These are phyloP conservation scores for Aethina tumida DNA, from an alignment of 1,140 invertebrate genomes.

Conservation along the genomic window DNA sequence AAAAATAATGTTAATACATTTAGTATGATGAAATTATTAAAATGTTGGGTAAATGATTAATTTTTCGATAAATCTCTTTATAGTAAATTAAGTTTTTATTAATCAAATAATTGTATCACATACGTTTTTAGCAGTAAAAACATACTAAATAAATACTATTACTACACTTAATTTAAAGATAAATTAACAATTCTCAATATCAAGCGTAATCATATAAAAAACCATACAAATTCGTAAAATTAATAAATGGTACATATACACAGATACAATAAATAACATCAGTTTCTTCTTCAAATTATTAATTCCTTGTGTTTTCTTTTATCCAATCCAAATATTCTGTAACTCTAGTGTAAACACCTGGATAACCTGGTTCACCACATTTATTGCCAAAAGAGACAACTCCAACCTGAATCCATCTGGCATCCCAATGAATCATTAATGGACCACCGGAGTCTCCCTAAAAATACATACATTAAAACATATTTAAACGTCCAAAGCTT, in stretches of 20 bases:
- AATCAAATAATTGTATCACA: not conserved
- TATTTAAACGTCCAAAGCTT: conserved; percentile 5
- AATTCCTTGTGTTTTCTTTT: conserved; percentile 36
- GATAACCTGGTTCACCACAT: conserved; percentile 78
- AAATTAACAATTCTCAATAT: conserved; percentile 4
- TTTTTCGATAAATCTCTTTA: too few relatives aligned
- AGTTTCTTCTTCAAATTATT: not conserved
- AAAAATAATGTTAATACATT: too few relatives aligned
- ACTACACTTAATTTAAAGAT: conserved; percentile 1
- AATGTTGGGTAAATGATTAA: too few relatives aligned
- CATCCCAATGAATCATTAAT: conserved; percentile 65
- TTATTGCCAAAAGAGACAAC: conserved; percentile 88
- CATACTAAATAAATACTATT: not conserved
- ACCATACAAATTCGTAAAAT: conserved; percentile 8
- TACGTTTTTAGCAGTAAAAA: not conserved
- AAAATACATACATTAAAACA: conserved; percentile 21
- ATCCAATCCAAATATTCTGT: conserved; percentile 54
- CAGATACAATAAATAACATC: conserved; percentile 9
- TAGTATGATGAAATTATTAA: too few relatives aligned
- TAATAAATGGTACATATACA: conserved; percentile 11
- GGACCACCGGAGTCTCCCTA: conserved; percentile 73
- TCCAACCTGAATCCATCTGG: conserved; percentile 76
- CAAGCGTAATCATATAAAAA: conserved; percentile 4
- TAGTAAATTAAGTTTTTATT: too few relatives aligned
- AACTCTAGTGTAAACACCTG: conserved; percentile 67